Base-by-base conservation (phyloP, 2,797 vertebrate genomes). In the Phalloptychus januarius region DNA sequence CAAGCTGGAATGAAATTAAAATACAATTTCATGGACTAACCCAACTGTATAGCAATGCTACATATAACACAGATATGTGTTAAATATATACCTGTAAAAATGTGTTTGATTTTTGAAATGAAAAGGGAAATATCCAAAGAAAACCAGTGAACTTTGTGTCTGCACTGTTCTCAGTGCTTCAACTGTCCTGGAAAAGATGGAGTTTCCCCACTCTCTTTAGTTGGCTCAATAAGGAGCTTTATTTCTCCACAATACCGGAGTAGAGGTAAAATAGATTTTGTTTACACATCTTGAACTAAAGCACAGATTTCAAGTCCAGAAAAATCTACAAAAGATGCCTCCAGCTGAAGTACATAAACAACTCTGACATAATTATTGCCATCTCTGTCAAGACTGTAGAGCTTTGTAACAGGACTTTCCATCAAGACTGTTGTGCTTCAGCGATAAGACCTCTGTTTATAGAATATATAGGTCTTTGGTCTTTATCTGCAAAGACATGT, bases 191-290 rank as follows among this genome's bases (percentile, higher is more conserved):
- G 72, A 80, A 69, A 74, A 86, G 72, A 76, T 36, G 28, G 44
- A 58, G 73, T 89, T 91, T 76, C 84, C 84, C 74, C 77, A 73
- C 86, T 91, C 77, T 87, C 82, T 75, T 89, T 77, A 85, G 88
- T 84, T 84, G 87, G 88, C 82, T 88, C 84, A 88, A 82, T 77
- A 77, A 89, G 81, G 87, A 86, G 79, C 80, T 86, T 86, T 88
- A 83, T 85, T 92, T 86, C 83, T 85, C 83, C 94, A 91, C 90
- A 80, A 93, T 91, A 87, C 89, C 72, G 86, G 78, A 89, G 82
- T 48, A 84, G 65, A 76, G 48, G 40, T 75, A 79, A 77, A 3
- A 83, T 80, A 38, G 36, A 44, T 52, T 82, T 86, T 82, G 75
- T 82, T 85, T 80, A 75, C 67, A 85, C 75, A 79, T 77, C 77